Conservation (phyloP, 2,888 invertebrate species). For the Lasioglossum pauxillum region DNA sequence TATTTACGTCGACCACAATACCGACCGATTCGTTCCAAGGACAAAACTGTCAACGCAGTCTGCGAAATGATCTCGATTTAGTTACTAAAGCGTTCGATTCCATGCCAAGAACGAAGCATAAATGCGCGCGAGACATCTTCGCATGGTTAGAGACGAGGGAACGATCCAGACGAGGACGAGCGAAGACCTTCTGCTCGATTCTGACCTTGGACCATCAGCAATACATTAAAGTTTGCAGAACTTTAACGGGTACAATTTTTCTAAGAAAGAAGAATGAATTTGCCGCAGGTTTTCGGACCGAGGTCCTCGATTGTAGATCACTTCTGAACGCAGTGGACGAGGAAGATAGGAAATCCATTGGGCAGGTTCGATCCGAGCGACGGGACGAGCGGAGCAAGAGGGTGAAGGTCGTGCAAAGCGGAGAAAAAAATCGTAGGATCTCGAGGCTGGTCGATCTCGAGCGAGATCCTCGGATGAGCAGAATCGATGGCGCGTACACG, state of each 20-base stretch:
- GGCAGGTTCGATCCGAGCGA: not conserved
- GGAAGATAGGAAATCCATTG: not conserved
- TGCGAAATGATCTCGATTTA: not conserved
- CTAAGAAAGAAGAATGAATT: not conserved
- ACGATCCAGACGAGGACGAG: not conserved
- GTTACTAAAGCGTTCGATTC: not conserved
- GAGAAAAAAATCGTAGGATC: not conserved
- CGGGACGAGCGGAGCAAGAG: not conserved
- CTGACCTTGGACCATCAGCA: too few relatives aligned
- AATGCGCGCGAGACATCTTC: not conserved
- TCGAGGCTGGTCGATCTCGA: not conserved
- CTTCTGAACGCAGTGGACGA: not conserved
- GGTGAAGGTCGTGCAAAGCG: constrained; percentile 33
- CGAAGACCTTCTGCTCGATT: not conserved
- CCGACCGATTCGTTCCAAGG: not conserved
- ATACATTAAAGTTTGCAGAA: not conserved
- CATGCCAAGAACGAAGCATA: not conserved
- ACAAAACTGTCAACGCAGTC: not conserved
- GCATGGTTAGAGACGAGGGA: not conserved
- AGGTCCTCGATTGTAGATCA: too few relatives aligned
- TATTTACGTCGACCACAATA: too few relatives aligned
- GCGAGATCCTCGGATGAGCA: constrained; percentile 18
- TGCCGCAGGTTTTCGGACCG: too few relatives aligned
- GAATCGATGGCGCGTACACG: constrained; percentile 40
- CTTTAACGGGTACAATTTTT: too few relatives aligned